Base-by-base conservation (phyloP, 2,113 vertebrate genomes). In the Scophthalmus maximus region DNA sequence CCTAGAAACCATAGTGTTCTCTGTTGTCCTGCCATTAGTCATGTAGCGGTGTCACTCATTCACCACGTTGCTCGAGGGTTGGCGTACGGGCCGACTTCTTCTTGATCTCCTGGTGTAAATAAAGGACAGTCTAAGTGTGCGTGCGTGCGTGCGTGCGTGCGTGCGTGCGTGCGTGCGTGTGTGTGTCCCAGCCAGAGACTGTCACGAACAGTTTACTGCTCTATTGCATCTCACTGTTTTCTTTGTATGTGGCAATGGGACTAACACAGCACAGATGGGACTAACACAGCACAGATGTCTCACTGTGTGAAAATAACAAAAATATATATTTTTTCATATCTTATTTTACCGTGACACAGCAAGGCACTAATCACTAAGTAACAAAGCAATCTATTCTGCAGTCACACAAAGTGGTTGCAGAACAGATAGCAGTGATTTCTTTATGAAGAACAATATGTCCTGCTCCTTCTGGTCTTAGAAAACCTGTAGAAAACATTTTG, bases 61-160 rank as follows among this genome's bases (percentile, higher is more conserved):
- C 27, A 79, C 20, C 23, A n/a, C 20, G 0, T 22, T 25, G 60
- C 34, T 22, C 2, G n/a, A 56, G 36, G 60, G 40, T 22, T 69
- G 59, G 38, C 12, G 1, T 17, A 26, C 12, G 42, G 58, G 36
- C 49, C 27, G 30, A 61, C 52, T 20, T 42, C 65, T 29, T 62
- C 25, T 67, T 73, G 29, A 76, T 30, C 42, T 50, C 40, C 17
- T n/a, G 8, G 2, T 76, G 25, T 52, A 60, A 58, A 70, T 56
- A 55, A 68, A 50, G 22, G 50, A 32, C 8, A 34, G 49, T 63
- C 12, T 27, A n/a, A n/a, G 14, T 57, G 40, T 2, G 36, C 38
- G 46, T 71, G 50, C 63, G 58, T 58, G 26, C 69, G 64, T 55
- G 14, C 52, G 40, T 2, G 36, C 38, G 46, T 71, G 50, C 63